Percentiles rank a stretch among this genome's conserved stretches.
phyloP scores from a whole-genome alignment of 1,140 invertebrate species.

The Drosophila nikananu region DNA sequence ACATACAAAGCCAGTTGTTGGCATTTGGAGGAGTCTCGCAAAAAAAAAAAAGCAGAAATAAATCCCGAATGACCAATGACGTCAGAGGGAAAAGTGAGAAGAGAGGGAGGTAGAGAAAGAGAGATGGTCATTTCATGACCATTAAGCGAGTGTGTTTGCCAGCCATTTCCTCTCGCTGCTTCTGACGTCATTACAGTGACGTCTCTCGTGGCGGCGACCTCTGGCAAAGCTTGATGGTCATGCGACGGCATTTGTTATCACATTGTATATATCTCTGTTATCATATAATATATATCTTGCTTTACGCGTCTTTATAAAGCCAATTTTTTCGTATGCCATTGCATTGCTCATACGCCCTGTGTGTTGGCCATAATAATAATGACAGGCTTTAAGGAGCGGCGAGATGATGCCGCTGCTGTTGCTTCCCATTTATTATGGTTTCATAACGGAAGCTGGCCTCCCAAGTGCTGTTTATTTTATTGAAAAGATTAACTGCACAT shows the following conservation, averaged over 20 bases:
- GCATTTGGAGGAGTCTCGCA: conserved; percentile 21
- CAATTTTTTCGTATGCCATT: conserved; percentile 37
- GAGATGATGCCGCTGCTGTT: conserved; percentile 3
- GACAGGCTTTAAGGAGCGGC: conserved; percentile 17
- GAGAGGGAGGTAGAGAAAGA: neutral
- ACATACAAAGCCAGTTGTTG: conserved; percentile 36
- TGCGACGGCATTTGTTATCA: neutral
- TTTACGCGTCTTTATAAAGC: conserved; percentile 53
- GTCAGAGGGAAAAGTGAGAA: conserved; percentile 39
- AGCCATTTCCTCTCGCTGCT: conserved; percentile 30
- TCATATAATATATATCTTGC: conserved; percentile 5
- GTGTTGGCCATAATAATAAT: conserved; percentile 29
- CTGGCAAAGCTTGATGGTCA: conserved; percentile 34
- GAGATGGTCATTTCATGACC: conserved; percentile 39
- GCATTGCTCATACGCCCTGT: conserved; percentile 33
- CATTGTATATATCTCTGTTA: neutral
- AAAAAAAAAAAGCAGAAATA: neutral
- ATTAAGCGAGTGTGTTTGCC: conserved; percentile 48
- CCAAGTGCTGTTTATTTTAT: conserved; percentile 64
- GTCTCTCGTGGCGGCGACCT: conserved; percentile 18
- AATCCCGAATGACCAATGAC: conserved; percentile 41
- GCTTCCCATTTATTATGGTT: conserved; percentile 28
- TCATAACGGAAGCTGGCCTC: conserved; percentile 62
- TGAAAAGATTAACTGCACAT: conserved; percentile 64
- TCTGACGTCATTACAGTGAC: conserved; percentile 54